Base-by-base conservation (phyloP, 2,888 invertebrate genomes). In the Plebejus argus region DNA sequence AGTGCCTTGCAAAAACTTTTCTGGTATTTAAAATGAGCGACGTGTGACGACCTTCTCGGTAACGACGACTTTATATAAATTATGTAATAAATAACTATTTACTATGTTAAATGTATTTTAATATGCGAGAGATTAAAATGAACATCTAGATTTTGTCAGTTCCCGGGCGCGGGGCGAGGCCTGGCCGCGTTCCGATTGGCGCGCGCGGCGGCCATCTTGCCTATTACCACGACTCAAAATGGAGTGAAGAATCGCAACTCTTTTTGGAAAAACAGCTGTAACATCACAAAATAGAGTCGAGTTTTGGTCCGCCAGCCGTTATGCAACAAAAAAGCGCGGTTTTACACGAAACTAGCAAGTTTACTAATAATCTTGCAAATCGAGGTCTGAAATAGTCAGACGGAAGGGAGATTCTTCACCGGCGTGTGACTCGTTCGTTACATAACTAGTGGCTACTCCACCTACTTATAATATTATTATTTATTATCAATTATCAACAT, bases 211-310 rank as follows among this genome's bases (percentile, higher is more conserved):
- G 58, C 58, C 58, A 58, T 58, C 58, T 58, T 58, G 58, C 5
- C 7, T n/a, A 20, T 58, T 58, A 8, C 58, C n/a, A 20, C 8
- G 20, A 7, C 15, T 58, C 58, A 20, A 58, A 58, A 58, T 58
- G 20, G 58, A 15, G 58, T 58, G 58, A n/a, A 58, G 58, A 58
- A 20, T 58, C 58, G 58, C 58, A 0, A n/a, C 8, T 20, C 18
- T 58, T 58, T 58, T 58, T 20, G 58, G 2, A 58, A 58, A 58
- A 58, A 58, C 58, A 58, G 58, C 58, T 58, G 58, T 58, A 58
- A 20, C n/a, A 7, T n/a, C 20, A 58, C 58, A 58, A 20, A 20
- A 58, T 58, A 58, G 1, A 58, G 2, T 58, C 58, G 8, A 58
- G n/a, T 58, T 58, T 58, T 8, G 49, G 58, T 58, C n/a, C n/a